Conservation (phyloP, 2,797 vertebrate species). For the Mionectes olivaceus region DNA sequence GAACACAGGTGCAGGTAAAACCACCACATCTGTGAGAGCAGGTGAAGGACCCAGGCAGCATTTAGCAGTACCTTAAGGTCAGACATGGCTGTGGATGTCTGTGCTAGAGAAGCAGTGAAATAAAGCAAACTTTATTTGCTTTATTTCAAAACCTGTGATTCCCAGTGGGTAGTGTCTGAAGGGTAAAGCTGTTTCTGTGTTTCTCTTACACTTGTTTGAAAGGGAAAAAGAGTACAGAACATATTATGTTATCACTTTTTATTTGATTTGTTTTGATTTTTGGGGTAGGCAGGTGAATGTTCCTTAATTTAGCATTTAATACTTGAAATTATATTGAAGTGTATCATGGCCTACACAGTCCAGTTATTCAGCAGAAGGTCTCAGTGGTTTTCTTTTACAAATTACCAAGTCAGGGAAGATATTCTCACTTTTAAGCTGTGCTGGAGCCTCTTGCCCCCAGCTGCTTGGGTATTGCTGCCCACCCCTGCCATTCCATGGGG, state of each 20-base stretch:
- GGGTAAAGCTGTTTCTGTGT: not conserved
- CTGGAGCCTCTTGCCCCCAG: not conserved
- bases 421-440: slow-evolving; percentile 25
- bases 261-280: not conserved
- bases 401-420: not conserved
- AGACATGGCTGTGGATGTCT: not conserved
- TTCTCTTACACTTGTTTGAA: not conserved
- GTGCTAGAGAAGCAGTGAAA: not conserved
- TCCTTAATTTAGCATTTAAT: not conserved
- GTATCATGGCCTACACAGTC: not conserved
- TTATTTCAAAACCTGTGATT: not conserved
- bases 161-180: not conserved
- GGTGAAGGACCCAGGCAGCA: rapidly evolving
- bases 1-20: not conserved
- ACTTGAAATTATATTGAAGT: not conserved
- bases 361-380: not conserved
- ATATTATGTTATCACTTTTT: not conserved
- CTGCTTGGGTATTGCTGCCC: not conserved
- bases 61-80: not conserved
- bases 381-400: not conserved
- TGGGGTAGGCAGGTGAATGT: not conserved
- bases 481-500: not conserved
- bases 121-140: not conserved
- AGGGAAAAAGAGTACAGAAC: not conserved
- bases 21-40: not conserved